A percentile compares a stretch with the other conserved stretches of the same genome.
Evolutionary conservation across 2,888 invertebrate species (phyloP).

Genomic region (Drosophila nigricruria): DNA sequence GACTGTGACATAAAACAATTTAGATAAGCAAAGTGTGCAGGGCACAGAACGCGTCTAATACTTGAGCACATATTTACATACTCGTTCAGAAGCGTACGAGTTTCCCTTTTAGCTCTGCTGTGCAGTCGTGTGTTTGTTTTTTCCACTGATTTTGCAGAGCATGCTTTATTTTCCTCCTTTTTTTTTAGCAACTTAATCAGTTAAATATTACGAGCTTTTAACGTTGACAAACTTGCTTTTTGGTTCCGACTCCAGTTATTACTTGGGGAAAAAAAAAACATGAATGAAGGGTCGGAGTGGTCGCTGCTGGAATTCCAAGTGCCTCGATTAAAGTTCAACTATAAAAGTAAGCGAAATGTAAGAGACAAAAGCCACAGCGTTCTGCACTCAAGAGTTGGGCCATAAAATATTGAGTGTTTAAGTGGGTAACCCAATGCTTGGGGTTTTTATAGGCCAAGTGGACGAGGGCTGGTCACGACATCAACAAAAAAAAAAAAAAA

Average conservation of each 20-base stretch:
- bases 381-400: conserved; percentile 67
- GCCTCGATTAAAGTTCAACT: conserved; percentile 56
- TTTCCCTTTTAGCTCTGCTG: conserved; percentile 19
- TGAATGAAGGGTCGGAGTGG: conserved; percentile 2
- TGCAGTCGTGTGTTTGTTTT: conserved; percentile 23
- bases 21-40: conserved; percentile 69
- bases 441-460: conserved; percentile 54
- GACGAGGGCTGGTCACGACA: conserved; percentile 60
- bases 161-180: conserved; percentile 13
- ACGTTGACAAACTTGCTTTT: conserved; percentile 36
- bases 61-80: conserved; percentile 32
- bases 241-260: neutral
- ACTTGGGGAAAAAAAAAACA: neutral
- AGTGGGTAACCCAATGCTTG: conserved; percentile 60
- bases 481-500: conserved; percentile 13
- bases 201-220: conserved; percentile 48
- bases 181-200: conserved; percentile 64
- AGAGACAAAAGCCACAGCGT: conserved; percentile 67
- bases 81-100: conserved; percentile 25
- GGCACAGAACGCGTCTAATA: conserved; percentile 29
- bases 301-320: conserved; percentile 24
- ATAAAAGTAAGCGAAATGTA: conserved; percentile 49
- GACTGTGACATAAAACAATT: conserved; percentile 62
- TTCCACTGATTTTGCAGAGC: conserved; percentile 27
- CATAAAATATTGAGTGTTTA: conserved; percentile 70